Conservation (phyloP, 2,888 invertebrate species). For the Agrenia bidenticulata region DNA sequence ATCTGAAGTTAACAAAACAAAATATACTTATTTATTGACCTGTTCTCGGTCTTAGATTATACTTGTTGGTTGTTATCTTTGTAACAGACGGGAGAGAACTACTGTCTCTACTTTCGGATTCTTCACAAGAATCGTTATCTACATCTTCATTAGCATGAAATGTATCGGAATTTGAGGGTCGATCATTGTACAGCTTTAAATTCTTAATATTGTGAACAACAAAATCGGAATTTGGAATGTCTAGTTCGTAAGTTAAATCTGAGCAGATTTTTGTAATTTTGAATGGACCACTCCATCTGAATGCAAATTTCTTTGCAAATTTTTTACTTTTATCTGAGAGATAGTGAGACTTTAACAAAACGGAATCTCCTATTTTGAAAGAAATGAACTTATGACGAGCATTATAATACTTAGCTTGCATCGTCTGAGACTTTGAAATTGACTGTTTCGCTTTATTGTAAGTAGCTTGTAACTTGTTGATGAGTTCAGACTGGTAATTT, state of each 20-base stretch:
- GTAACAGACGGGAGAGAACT: no score
- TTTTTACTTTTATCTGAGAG: constrained; percentile 23
- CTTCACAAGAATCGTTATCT: no score
- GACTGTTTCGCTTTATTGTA: not conserved
- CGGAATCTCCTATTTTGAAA: constrained; percentile 8
- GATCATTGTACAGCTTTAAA: constrained; percentile 14
- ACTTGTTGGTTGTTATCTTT: no score
- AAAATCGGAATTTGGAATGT: not conserved
- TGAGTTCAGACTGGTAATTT: not conserved
- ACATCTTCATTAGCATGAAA: no score
- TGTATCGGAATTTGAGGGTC: not conserved
- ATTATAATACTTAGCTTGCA: constrained; percentile 23
- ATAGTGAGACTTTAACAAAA: constrained; percentile 14
- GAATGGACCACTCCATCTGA: no score
- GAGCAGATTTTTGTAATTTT: not conserved
- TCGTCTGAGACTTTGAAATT: constrained; percentile 16
- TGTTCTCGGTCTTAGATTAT: no score
- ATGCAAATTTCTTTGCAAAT: constrained; percentile 15
- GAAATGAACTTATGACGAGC: constrained; percentile 1
- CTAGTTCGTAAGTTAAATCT: constrained; percentile 13
- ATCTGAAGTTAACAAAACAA: no score
- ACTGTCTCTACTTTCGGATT: no score
- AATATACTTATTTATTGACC: no score
- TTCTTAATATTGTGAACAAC: constrained; percentile 20
- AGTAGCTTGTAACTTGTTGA: not conserved